Evolutionary conservation across 2,888 invertebrate species (phyloP), one percentile per base, ranked within the genome.

Genomic region (Apoderus coryli): DNA sequence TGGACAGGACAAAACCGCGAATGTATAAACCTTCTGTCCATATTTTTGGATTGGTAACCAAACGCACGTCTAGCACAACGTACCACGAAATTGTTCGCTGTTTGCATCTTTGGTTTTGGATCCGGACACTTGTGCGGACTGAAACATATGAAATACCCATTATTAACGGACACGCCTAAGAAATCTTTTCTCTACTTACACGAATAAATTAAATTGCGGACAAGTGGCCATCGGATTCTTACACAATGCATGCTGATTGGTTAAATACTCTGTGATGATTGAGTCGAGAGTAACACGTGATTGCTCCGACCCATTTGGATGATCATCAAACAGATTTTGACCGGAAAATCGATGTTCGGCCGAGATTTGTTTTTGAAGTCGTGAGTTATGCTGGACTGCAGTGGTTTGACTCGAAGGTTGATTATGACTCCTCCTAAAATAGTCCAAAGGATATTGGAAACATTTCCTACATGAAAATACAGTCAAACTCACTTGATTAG

Each of bases 171-270:
- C 14, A 16, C 2, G 4, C 14, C 10, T 28, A 16, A 14, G 3
- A 11, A 16, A 14, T 27, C 7, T 16, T 3, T 9, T 3, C 14
- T 12, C 28, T 38, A 43, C 76, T 69, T 53, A 82, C 79, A 75
- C 70, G 50, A 90, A 86, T 19, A 96, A 64, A 55, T 90, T 89
- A 53, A 96, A 96, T 52, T 89, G 88, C 0, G 96, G 95, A 59
- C 95, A 96, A 0, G 92, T 93, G 16, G 86, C 84, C 63, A 98
- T 90, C 0, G 98, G 98, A 60, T 95, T 90, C 61, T 85, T 86
- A 64, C 98, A 98, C 4, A 89, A 63, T n/a, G 93, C 81, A 61
- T 98, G 98, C 58, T 98, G 96, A 61, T 92, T 90, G 45, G 90
- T 81, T 30, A 96, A 67, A 61, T 95, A 96, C 58, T 95, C 93